A percentile compares a stretch with the other conserved stretches of the same genome.
Conservation (phyloP, 2,888 invertebrate species). For the Trachelus stipa region DNA sequence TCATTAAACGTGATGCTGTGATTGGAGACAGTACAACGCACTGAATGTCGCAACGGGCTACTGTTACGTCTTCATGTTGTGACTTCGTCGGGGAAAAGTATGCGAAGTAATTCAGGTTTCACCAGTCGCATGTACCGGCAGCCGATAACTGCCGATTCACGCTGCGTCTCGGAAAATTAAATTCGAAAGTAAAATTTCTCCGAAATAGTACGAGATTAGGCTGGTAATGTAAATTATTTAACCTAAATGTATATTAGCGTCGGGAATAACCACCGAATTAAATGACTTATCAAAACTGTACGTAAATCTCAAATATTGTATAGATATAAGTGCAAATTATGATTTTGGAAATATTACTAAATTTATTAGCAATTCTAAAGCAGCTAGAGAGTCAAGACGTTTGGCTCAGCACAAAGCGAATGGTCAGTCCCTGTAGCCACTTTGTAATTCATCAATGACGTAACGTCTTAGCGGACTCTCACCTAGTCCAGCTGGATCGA, state of each 20-base stretch:
- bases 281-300: neutral
- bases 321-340: neutral
- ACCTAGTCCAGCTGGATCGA: slow-evolving; percentile 19
- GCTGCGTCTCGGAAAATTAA: slow-evolving; percentile 10
- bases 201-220: neutral
- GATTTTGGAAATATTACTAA: neutral
- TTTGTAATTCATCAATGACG: slow-evolving; percentile 21
- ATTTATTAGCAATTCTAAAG: neutral
- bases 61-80: neutral
- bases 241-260: neutral
- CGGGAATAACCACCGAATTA: neutral
- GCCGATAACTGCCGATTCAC: slow-evolving; percentile 20
- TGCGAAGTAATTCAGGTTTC: slow-evolving; percentile 20
- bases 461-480: slow-evolving; percentile 23
- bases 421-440: neutral
- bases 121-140: slow-evolving; percentile 8
- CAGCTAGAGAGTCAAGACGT: neutral
- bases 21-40: neutral
- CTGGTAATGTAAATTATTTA: neutral
- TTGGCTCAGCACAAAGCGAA: neutral
- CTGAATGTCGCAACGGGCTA: neutral
- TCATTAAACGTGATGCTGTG: neutral
- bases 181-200: slow-evolving; percentile 2
- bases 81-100: slow-evolving; percentile 23
- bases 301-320: neutral